These are phyloP conservation scores for Folsomia manolachei DNA, from an alignment of 2,888 invertebrate species.

Conservation along the genomic window DNA sequence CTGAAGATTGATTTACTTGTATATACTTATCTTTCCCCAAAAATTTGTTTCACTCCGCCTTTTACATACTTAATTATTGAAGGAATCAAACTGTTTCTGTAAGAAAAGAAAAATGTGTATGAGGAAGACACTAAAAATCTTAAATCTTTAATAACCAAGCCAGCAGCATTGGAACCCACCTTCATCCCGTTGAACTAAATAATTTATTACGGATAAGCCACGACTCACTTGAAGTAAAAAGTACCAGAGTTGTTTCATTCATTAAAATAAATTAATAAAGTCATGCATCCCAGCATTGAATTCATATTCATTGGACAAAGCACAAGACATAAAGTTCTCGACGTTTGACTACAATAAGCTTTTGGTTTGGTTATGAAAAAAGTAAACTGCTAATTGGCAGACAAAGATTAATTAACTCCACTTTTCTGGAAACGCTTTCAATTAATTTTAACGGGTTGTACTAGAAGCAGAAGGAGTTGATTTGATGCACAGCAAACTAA, in stretches of 20 bases:
- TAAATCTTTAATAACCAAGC: no score
- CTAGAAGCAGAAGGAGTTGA: not conserved
- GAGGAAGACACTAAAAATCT: no score
- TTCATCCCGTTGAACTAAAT: not conserved
- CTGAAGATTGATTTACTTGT: not conserved
- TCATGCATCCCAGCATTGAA: not conserved
- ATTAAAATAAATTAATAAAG: not conserved
- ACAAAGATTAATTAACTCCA: slow-evolving; percentile 17
- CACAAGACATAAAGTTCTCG: no score
- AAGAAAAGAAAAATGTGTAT: no score
- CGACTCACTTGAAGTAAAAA: not conserved
- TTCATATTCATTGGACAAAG: not conserved
- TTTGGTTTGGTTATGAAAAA: no score
- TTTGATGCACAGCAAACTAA: not conserved
- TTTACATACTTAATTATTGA: no score
- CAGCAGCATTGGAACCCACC: no score
- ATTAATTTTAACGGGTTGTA: not conserved
- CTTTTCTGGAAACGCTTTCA: not conserved
- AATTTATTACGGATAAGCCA: not conserved
- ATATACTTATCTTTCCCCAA: no score
- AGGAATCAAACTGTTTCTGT: no score
- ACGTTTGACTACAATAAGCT: no score
- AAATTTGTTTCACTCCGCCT: no score
- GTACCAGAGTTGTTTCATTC: not conserved
- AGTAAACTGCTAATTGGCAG: slow-evolving; percentile 14